Base-by-base conservation (phyloP, 2,113 vertebrate genomes). In the Apaloderma vittatum region DNA sequence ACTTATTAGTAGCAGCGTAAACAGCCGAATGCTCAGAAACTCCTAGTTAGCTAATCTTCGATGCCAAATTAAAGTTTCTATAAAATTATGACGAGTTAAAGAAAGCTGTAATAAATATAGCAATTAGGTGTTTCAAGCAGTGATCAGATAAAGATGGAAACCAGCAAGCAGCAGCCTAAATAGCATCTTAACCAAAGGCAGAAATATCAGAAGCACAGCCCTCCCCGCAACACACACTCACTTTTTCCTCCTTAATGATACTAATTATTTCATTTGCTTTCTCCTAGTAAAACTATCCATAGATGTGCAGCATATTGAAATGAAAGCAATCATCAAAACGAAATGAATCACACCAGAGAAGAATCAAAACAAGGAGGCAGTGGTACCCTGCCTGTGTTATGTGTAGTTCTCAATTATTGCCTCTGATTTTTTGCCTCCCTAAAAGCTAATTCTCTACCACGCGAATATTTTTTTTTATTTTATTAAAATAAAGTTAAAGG, bases 241-340 rank as follows among this genome's bases (percentile, higher is more conserved):
- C 74, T 94, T 93, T 93, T 87, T 78, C 89, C 48, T 95, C 61
- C 52, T 84, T 96, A 95, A 94, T 97, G 86, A 96, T 96, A 93
- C 89, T 94, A 96, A 97, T 96, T 96, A 96, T 95, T 97, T 91
- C 65, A 96, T 96, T 96, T 96, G 52, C 80, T 95, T 95, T 96
- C 86, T 91, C 73, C 73, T 90, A 68, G 79, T 93, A 95, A 91
- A 96, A 77, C 80, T 89, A 89, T 74, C 76, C 26, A 16, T 95
- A 87, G 91, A 96, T 94, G 57, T 81, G 86, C 68, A 96, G 81
- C 91, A 87, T 93, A 96, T 36, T 96, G 91, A 94, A 96, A 91
- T 95, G 89, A 95, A 96, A 95, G 87, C 77, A 97, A 86, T 93
- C 96, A 94, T 97, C 94, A 96, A 93, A 96, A 93, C 0, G 43